Evolutionary conservation across 2,888 invertebrate genomes (phyloP).

Genomic region (Trachelus stipa): DNA sequence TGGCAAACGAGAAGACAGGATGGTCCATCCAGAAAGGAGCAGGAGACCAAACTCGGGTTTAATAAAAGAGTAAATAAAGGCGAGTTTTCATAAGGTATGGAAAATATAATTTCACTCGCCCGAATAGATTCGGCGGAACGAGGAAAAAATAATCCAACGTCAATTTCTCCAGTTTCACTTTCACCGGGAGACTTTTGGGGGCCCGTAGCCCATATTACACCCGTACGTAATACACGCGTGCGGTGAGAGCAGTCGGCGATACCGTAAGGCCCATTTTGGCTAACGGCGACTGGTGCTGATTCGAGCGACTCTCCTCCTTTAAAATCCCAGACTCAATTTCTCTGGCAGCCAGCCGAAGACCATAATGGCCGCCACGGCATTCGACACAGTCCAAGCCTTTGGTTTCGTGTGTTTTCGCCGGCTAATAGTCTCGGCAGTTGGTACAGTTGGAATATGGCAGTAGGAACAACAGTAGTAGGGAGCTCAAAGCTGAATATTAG

Average conservation of each 20-base stretch:
- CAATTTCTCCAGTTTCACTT: background rate
- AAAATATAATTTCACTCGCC: background rate
- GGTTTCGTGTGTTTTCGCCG: constrained; percentile 36
- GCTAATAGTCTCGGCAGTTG: constrained; percentile 10
- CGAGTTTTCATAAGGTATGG: background rate
- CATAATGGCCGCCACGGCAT: background rate
- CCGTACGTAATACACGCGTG: background rate
- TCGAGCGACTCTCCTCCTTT: background rate
- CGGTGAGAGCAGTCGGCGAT: background rate
- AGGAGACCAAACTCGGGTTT: too few relatives aligned
- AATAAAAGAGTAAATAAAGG: background rate
- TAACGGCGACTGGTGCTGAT: background rate
- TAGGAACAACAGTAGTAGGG: constrained; percentile 22
- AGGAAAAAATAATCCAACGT: background rate
- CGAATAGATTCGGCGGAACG: background rate
- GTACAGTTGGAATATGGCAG: background rate
- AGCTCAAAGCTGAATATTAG: constrained; percentile 61
- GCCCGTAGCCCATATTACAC: background rate
- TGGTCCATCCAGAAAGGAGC: background rate
- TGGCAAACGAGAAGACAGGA: background rate
- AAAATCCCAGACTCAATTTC: background rate
- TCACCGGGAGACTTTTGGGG: background rate
- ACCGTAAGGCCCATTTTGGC: background rate
- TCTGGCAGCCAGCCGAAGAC: background rate
- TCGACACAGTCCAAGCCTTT: background rate